Conservation (phyloP, 2,888 invertebrate species). For the Stratiomys singularior region DNA sequence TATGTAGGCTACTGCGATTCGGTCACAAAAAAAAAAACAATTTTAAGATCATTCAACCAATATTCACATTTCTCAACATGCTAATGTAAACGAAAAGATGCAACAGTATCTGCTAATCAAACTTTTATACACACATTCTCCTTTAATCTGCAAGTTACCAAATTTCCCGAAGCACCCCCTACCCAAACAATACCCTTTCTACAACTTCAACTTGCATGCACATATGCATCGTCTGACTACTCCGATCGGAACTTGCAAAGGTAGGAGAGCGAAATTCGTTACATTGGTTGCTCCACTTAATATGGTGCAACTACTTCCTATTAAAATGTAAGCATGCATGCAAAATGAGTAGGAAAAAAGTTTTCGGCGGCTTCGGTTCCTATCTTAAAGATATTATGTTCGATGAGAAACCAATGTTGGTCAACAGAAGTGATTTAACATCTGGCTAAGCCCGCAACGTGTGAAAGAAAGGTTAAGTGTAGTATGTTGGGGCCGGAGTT, state of each 20-base stretch:
- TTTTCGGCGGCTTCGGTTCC: not conserved
- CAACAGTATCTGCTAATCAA: too few relatives aligned
- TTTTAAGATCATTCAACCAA: too few relatives aligned
- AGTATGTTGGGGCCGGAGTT: not conserved
- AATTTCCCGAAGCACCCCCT: too few relatives aligned
- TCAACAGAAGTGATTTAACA: slow-evolving; percentile 18
- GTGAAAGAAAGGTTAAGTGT: slow-evolving; percentile 9
- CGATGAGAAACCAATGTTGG: not conserved
- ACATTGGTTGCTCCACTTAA: slow-evolving; percentile 23
- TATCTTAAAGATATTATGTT: not conserved
- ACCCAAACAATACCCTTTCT: too few relatives aligned
- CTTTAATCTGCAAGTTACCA: too few relatives aligned
- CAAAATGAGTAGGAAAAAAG: not conserved
- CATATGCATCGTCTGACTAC: too few relatives aligned
- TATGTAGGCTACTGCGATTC: too few relatives aligned
- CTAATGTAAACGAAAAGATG: too few relatives aligned
- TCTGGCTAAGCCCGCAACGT: not conserved
- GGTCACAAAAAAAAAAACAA: too few relatives aligned
- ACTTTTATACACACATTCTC: too few relatives aligned
- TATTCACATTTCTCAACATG: too few relatives aligned
- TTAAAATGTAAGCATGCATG: slow-evolving; percentile 7
- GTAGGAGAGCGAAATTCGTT: not conserved
- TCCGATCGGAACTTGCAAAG: not conserved
- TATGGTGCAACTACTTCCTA: slow-evolving; percentile 31
- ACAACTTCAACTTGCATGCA: too few relatives aligned